Conservation (phyloP, 2,888 invertebrate species). For the Drosophila mimetica region DNA sequence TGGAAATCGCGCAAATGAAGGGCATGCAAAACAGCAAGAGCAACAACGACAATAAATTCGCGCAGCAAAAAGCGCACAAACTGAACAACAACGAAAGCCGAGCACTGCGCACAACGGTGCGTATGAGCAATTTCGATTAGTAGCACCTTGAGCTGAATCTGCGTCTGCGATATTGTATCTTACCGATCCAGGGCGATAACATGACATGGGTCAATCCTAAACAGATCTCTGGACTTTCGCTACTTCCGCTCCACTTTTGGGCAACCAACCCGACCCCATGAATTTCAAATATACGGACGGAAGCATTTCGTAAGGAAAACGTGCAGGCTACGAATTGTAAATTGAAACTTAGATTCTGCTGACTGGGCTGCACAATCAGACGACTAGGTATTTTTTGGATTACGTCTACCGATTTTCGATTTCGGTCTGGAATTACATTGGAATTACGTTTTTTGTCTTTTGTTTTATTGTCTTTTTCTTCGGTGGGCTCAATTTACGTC, state of each 20-base stretch:
- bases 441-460: neutral
- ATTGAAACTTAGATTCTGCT: slow-evolving; percentile 27
- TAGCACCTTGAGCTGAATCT: slow-evolving; percentile 29
- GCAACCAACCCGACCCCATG: slow-evolving; percentile 13
- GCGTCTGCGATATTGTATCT: slow-evolving; percentile 15
- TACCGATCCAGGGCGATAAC: slow-evolving; percentile 32
- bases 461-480: neutral
- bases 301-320: slow-evolving; percentile 19
- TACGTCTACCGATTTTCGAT: slow-evolving; percentile 32
- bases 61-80: slow-evolving; percentile 13
- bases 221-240: slow-evolving; percentile 5
- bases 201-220: slow-evolving; percentile 12
- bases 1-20: slow-evolving; percentile 22
- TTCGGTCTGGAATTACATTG: slow-evolving; percentile 15
- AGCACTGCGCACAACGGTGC: slow-evolving; percentile 63
- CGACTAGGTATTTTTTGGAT: slow-evolving; percentile 26
- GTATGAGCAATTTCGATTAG: slow-evolving; percentile 67
- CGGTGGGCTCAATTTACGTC: slow-evolving; percentile 16
- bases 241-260: slow-evolving; percentile 40
- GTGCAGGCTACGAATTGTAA: slow-evolving; percentile 22
- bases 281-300: slow-evolving; percentile 31
- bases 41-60: slow-evolving; percentile 7
- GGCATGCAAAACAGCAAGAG: slow-evolving; percentile 40
- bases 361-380: slow-evolving; percentile 23
- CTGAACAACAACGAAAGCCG: slow-evolving; percentile 27